These are phyloP conservation scores for Tragelaphus oryx DNA, from an alignment of 2,797 vertebrate species.

Conservation along the genomic window DNA sequence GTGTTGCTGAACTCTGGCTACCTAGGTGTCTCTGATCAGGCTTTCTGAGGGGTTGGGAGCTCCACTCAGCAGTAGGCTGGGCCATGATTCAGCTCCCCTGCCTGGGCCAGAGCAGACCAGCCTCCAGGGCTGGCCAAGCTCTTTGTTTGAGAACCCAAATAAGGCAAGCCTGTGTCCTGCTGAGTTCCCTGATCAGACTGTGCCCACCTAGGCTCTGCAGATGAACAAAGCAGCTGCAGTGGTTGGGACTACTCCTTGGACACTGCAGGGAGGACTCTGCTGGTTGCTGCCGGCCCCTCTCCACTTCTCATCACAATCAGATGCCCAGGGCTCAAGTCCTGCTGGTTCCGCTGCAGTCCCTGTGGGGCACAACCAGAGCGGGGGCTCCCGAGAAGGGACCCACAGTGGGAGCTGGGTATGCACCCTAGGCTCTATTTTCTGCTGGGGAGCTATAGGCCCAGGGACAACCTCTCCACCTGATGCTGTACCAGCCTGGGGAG, in stretches of 20 bases:
- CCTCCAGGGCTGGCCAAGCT: background rate
- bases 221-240: background rate
- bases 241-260: background rate
- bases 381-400: background rate
- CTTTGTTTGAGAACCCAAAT: background rate
- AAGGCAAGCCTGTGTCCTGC: background rate
- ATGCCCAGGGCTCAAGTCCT: background rate
- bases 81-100: background rate
- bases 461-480: background rate
- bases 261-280: background rate
- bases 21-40: background rate
- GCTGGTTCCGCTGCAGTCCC: background rate
- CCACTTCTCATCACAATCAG: background rate
- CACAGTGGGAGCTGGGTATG: background rate
- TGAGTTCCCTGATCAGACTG: too few relatives aligned
- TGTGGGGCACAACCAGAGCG: background rate
- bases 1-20: background rate
- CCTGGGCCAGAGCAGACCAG: background rate
- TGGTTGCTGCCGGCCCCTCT: background rate
- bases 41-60: background rate
- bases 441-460: background rate
- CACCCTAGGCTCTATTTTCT: background rate
- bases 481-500: accelerated
- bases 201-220: background rate
- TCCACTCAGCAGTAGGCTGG: background rate